A percentile compares a stretch with the other conserved stretches of the same genome.
Evolutionary conservation across 2,797 vertebrate genomes (phyloP).

Genomic region (Stomatorhinus walkeri): DNA sequence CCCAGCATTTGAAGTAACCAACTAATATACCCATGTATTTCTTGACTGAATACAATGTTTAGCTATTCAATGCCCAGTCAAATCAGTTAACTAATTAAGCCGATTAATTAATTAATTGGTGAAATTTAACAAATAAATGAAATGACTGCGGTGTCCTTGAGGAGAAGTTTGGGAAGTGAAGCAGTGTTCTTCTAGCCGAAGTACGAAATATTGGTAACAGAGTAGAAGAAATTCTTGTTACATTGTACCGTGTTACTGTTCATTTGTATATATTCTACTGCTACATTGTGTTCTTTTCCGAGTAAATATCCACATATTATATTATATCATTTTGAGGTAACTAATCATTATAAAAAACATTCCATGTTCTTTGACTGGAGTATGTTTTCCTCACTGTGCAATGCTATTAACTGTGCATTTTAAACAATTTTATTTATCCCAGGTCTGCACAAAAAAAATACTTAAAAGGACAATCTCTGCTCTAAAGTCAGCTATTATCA

Average conservation of each 20-base stretch:
- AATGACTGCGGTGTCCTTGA: not conserved
- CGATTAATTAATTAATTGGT: not conserved
- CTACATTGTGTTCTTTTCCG: not conserved
- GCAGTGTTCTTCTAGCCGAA: not conserved
- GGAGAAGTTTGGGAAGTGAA: not conserved
- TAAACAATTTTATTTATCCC: not conserved
- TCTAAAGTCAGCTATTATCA: not conserved
- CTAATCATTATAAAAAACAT: not conserved
- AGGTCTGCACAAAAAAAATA: not conserved
- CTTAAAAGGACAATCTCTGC: not conserved
- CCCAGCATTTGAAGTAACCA: not conserved
- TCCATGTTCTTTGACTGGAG: not conserved
- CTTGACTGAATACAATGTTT: not conserved
- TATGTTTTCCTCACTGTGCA: not conserved
- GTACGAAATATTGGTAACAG: not conserved
- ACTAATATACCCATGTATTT: not conserved
- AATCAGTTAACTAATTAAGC: not conserved
- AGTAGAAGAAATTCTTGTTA: not conserved
- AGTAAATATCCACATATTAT: not conserved
- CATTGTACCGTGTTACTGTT: not conserved
- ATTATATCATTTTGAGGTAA: not conserved
- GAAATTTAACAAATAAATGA: not conserved
- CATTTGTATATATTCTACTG: not conserved
- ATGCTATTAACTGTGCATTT: not conserved
- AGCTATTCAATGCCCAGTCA: not conserved